Base-by-base conservation (phyloP, 2,888 invertebrate genomes). In the Germaria angustata region DNA sequence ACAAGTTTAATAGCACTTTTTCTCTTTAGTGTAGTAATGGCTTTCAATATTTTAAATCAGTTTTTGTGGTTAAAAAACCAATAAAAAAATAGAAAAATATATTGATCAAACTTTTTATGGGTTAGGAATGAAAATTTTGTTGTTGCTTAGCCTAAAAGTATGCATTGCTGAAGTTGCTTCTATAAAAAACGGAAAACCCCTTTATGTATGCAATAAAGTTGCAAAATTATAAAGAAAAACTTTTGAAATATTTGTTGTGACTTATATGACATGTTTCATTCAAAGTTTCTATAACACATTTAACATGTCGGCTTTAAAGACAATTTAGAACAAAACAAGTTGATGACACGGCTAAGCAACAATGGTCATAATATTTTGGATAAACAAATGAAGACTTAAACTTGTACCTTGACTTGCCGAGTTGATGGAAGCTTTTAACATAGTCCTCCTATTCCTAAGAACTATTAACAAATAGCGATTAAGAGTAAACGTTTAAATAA, bases 91-190 rank as follows among this genome's bases (percentile, higher is more conserved):
- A 55, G 15, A 20, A 55, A n/a, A 55, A 20, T 41, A 20, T 82
- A 82, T 82, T 61, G 82, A 82, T 82, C 79, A 82, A 82, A 82
- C 82, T 79, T 82, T 75, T 65, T 51, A 24, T 44, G 34, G 51
- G n/a, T 72, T 68, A 53, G 15, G 20, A 20, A 13, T 51, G 9
- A 53, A 44, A 61, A 1, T 63, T 63, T 5, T 39, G 3, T 59
- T 22, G 5, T 13, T 24, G 11, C 22, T 11, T n/a, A 32, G 34
- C 71, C 71, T 57, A 15, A 79, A 79, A 65, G 57, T 57, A 72
- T 55, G 71, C 57, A 69, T 7, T 49, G 28, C 15, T 36, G 22
- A 61, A 20, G 17, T 46, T 63, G 1, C 53, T 71, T 22, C 13
- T 28, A 5, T 17, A 0, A 2, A 36, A 65, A 22, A 22, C 2